These are phyloP conservation scores for Solenopsis invicta DNA, from an alignment of 1,140 invertebrate genomes.

Conservation along the genomic window DNA sequence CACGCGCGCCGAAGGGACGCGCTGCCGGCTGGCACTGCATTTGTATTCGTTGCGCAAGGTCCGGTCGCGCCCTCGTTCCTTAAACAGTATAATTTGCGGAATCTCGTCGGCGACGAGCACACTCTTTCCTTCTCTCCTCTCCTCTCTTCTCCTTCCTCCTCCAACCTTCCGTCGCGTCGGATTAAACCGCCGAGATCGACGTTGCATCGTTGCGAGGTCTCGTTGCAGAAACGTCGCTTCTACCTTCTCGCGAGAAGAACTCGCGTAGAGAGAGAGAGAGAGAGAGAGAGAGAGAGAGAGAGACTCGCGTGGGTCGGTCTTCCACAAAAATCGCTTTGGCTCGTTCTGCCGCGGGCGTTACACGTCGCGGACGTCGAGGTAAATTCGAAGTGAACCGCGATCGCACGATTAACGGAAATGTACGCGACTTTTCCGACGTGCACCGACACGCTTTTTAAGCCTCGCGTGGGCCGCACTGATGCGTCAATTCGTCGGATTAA, in stretches of 20 bases:
- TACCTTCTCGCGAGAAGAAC: not conserved
- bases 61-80: slow-evolving; percentile 74
- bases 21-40: slow-evolving; percentile 64
- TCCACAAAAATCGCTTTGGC: not conserved
- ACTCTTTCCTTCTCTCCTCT: not conserved
- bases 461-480: slow-evolving; percentile 7
- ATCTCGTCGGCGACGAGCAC: slow-evolving; percentile 54
- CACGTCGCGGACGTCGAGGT: slow-evolving; percentile 6
- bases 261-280: not conserved
- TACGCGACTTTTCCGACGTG: not conserved
- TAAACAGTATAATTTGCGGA: slow-evolving; percentile 71
- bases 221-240: not conserved
- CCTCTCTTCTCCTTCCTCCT: not conserved
- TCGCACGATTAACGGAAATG: not conserved
- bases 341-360: not conserved
- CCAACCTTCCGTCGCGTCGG: not conserved
- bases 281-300: not conserved
- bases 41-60: slow-evolving; percentile 77
- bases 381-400: not conserved
- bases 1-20: slow-evolving; percentile 70
- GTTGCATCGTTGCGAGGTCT: slow-evolving; percentile 2
- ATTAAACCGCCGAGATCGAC: slow-evolving; percentile 31
- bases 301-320: not conserved
- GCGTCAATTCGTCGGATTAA: slow-evolving; percentile 39
- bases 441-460: not conserved